phyloP scores from a whole-genome alignment of 2,888 invertebrate genomes.

The Gymnocheta viridis region DNA sequence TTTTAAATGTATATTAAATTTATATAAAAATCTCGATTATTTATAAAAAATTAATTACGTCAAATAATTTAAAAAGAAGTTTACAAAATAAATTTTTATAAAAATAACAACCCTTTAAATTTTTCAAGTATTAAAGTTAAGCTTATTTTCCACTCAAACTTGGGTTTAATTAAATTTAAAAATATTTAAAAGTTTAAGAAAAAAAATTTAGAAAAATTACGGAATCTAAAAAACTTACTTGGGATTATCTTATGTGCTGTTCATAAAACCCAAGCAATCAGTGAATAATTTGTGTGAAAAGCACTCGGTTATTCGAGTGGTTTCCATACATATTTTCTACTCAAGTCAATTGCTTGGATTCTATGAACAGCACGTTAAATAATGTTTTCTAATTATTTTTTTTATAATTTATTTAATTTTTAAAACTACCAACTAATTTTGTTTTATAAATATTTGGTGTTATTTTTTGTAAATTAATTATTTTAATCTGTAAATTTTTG shows the following conservation, averaged over 20 bases:
- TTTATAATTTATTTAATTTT: constrained; percentile 20
- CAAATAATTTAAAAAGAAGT: background rate
- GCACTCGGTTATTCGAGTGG: no score
- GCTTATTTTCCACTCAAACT: background rate
- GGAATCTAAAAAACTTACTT: background rate
- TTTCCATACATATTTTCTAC: no score
- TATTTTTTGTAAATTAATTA: constrained; percentile 56
- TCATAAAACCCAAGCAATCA: no score
- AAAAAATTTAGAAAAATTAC: background rate
- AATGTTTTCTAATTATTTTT: background rate
- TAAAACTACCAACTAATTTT: constrained; percentile 29
- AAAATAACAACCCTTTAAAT: background rate
- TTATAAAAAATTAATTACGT: background rate
- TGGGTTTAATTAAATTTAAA: background rate
- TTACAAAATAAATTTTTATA: background rate
- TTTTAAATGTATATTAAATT: background rate
- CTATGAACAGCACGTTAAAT: no score
- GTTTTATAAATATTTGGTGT: constrained; percentile 59
- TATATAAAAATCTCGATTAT: background rate
- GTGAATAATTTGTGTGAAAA: no score
- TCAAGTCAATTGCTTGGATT: no score
- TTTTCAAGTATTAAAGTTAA: background rate
- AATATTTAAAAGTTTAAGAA: background rate
- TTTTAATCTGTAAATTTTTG: constrained; percentile 39
- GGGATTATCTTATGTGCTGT: no score